phyloP scores from a whole-genome alignment of 1,140 invertebrate species.

The Nomia melanderi region DNA sequence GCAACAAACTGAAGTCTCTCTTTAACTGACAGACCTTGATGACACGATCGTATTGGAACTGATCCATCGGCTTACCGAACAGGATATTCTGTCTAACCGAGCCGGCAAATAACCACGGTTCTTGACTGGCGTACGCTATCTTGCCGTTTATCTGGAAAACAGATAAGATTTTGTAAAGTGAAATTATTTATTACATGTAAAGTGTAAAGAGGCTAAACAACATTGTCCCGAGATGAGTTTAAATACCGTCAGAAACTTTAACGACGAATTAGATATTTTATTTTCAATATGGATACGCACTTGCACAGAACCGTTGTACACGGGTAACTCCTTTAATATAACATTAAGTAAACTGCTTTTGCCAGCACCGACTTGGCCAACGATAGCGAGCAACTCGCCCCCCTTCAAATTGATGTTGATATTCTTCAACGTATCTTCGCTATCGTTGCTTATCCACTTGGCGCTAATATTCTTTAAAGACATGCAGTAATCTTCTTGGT shows the following conservation, averaged over 20 bases:
- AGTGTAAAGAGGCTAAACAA: too few relatives aligned
- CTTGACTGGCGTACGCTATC: constrained; percentile 87
- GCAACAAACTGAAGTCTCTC: constrained; percentile 83
- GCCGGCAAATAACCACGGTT: constrained; percentile 86
- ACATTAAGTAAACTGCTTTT: constrained; percentile 90
- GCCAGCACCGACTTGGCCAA: constrained; percentile 90
- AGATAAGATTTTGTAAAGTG: too few relatives aligned
- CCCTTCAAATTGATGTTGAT: constrained; percentile 84
- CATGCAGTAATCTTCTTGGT: constrained; percentile 58
- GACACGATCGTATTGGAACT: constrained; percentile 83
- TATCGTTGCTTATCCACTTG: constrained; percentile 74
- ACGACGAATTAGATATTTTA: too few relatives aligned
- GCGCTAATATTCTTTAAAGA: constrained; percentile 71
- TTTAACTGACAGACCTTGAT: constrained; percentile 83
- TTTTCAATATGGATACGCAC: constrained; percentile 49
- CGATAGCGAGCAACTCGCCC: constrained; percentile 86
- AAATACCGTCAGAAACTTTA: neutral
- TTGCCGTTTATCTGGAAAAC: constrained; percentile 81
- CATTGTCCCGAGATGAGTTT: too few relatives aligned
- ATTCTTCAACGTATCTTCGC: constrained; percentile 79
- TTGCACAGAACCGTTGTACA: constrained; percentile 79
- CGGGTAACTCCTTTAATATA: constrained; percentile 88
- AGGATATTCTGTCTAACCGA: constrained; percentile 90
- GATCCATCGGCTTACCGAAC: constrained; percentile 86
- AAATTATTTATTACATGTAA: too few relatives aligned